Evolutionary conservation across 1,140 invertebrate species (phyloP).

Genomic region (Cardiocondyla obscurior): DNA sequence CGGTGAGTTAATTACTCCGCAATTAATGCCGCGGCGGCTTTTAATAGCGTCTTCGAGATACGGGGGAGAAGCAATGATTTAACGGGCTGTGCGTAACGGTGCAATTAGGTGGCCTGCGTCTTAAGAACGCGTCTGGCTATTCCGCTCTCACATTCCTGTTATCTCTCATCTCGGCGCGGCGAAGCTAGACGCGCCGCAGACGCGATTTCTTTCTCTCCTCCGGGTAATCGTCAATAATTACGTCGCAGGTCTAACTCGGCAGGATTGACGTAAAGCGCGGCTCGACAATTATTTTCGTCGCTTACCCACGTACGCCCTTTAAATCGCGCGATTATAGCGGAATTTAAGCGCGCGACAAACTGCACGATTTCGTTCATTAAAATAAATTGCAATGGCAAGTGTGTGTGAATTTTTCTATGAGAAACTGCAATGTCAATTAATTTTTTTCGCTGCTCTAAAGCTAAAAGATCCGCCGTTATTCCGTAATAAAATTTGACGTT

Average conservation of each 20-base stretch:
- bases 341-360: conserved; percentile 32
- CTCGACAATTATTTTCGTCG: conserved; percentile 9
- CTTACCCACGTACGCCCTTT: neutral
- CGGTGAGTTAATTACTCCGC: conserved; percentile 1
- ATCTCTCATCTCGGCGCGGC: conserved; percentile 62
- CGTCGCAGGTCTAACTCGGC: neutral
- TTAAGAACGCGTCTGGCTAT: conserved; percentile 53
- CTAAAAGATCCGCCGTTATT: too few species aligned
- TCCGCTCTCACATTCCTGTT: conserved; percentile 53
- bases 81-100: conserved; percentile 50
- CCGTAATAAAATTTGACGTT: too few species aligned
- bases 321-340: neutral
- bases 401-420: neutral
- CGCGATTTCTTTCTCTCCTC: conserved; percentile 45
- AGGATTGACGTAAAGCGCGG: conserved; percentile 4
- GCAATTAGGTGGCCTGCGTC: conserved; percentile 60
- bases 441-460: neutral
- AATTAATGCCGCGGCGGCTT: conserved; percentile 1
- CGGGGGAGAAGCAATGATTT: conserved; percentile 37
- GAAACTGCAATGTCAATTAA: neutral
- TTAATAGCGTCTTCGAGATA: conserved; percentile 23
- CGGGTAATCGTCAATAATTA: conserved; percentile 30
- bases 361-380: neutral
- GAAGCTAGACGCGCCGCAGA: conserved; percentile 62
- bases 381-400: neutral